Conservation (phyloP, 2,888 invertebrate genomes). For the Lepetodrilus schrolli region DNA sequence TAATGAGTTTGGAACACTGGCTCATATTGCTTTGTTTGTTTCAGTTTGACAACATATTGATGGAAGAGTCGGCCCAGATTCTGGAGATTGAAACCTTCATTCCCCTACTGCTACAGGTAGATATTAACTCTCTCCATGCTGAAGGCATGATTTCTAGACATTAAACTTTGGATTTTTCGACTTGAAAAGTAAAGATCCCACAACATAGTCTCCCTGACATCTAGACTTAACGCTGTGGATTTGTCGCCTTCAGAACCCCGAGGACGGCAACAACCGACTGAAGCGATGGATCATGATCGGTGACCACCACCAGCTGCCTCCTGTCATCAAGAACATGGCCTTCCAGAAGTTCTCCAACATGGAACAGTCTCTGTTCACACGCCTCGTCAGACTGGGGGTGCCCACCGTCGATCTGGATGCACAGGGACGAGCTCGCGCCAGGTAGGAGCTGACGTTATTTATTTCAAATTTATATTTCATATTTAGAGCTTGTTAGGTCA, state of each 20-base stretch:
- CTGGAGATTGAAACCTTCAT: conserved; percentile 99
- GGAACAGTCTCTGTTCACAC: conserved; percentile 98
- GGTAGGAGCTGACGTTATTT: conserved; percentile 50
- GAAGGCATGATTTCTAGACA: background rate
- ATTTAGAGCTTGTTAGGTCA: too few species aligned
- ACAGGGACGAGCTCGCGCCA: conserved; percentile 85
- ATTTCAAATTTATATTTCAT: too few species aligned
- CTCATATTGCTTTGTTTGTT: conserved; percentile 31
- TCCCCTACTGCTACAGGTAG: conserved; percentile 91
- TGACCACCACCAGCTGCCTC: conserved; percentile 98
- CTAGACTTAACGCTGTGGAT: background rate
- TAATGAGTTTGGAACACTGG: too few species aligned
- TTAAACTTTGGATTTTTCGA: background rate
- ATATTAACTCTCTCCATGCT: too few species aligned
- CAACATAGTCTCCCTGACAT: background rate
- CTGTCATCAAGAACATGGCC: conserved; percentile 99
- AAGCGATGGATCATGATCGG: conserved; percentile 99
- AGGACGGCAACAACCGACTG: conserved; percentile 94
- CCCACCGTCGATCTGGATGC: conserved; percentile 98
- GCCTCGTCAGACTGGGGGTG: conserved; percentile 95
- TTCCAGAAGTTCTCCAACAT: conserved; percentile 99
- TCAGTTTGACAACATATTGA: conserved; percentile 95
- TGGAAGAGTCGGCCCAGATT: conserved; percentile 99
- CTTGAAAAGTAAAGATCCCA: background rate
- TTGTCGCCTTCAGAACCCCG: conserved; percentile 85